A percentile compares a stretch with the other conserved stretches of the same genome.
Conservation (phyloP, 2,113 vertebrate genomes). For the Crocuta crocuta region DNA sequence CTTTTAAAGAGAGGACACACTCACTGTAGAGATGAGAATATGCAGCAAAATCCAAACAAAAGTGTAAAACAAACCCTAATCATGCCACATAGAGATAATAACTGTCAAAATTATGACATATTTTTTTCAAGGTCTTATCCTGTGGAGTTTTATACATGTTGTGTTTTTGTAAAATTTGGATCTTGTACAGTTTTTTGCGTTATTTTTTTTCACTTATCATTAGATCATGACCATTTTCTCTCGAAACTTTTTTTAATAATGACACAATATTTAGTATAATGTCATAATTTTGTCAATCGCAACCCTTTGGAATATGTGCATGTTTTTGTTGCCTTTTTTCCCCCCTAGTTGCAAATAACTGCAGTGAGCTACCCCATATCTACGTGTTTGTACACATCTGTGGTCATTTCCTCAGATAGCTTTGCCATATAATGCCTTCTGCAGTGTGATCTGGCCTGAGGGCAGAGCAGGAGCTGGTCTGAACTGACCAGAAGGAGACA, state of each 20-base stretch:
- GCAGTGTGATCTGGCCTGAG: neutral
- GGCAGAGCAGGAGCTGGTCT: neutral
- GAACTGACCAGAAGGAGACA: neutral
- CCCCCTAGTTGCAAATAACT: neutral
- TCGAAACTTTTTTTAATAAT: neutral
- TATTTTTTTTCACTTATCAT: neutral
- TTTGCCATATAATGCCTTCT: neutral
- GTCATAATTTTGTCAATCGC: neutral
- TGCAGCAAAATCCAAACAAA: neutral
- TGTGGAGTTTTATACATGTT: neutral
- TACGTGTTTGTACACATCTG: neutral
- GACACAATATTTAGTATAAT: neutral
- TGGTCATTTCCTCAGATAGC: neutral
- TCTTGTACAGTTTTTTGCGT: neutral
- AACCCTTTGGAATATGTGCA: neutral
- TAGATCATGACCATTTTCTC: neutral
- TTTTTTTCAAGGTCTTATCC: neutral
- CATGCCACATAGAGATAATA: neutral
- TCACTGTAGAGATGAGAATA: neutral
- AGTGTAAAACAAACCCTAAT: neutral
- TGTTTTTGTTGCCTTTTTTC: neutral
- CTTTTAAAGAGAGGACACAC: neutral
- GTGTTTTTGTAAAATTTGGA: neutral
- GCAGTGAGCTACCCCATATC: fast-evolving
- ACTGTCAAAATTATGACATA: neutral